Evolutionary conservation across 2,113 vertebrate genomes (phyloP).

Genomic region (Toxotes chatareus): DNA sequence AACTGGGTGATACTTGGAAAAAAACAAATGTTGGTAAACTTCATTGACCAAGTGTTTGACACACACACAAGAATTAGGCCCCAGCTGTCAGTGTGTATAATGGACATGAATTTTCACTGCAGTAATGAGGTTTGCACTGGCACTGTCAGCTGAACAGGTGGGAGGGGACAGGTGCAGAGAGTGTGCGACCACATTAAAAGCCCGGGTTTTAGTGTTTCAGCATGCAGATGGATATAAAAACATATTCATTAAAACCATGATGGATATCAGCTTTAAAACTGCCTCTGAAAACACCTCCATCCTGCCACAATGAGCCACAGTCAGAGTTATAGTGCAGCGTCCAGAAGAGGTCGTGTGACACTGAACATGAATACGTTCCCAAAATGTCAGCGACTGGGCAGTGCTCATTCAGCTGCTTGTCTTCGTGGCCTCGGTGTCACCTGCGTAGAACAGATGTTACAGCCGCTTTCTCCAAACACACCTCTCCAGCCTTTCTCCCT

Average conservation of each 20-base stretch:
- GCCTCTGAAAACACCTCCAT: not conserved
- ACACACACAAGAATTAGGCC: too few species aligned
- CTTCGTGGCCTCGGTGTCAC: not conserved
- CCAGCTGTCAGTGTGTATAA: not conserved
- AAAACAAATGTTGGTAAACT: too few species aligned
- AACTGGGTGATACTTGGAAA: too few species aligned
- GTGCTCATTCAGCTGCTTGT: not conserved
- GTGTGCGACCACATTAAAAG: not conserved
- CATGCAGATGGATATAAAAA: slow-evolving; percentile 14
- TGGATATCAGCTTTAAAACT: not conserved
- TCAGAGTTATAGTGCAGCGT: not conserved
- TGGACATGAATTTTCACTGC: slow-evolving; percentile 16
- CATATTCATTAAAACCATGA: not conserved
- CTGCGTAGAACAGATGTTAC: not conserved
- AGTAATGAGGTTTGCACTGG: not conserved
- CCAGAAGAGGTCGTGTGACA: not conserved
- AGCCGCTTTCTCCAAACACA: not conserved
- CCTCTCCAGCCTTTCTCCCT: not conserved
- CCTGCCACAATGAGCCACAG: not conserved
- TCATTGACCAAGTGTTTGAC: too few species aligned
- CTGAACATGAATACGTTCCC: not conserved
- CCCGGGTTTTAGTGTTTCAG: not conserved
- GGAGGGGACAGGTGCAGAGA: not conserved
- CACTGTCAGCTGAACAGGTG: slow-evolving; percentile 22
- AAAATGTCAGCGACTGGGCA: not conserved